Base-by-base conservation (phyloP, 2,797 vertebrate genomes). In the Eidolon dupreanum region DNA sequence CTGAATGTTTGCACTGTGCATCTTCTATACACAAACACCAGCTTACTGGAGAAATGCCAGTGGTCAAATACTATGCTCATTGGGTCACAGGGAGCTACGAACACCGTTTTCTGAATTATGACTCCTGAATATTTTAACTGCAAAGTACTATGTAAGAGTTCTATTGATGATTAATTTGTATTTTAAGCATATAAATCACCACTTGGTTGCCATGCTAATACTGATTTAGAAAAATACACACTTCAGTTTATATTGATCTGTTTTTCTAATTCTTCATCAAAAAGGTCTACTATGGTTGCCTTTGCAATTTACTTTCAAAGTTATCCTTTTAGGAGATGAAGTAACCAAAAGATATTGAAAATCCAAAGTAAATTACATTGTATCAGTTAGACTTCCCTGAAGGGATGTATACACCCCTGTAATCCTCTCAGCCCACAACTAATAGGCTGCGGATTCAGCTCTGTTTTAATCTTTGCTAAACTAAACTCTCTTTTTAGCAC, bases 371-470 rank as follows among this genome's bases (percentile, higher is more conserved):
- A 98, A 98, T 98, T 98, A 98, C 97, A 98, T 98, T 71, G 88
- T 96, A 97, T 88, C 97, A 97, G 96, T 98, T 96, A 97, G 95
- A 98, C 97, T 98, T 98, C 98, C 98, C 98, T 98, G 97, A 97
- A 98, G 98, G 98, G 98, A 98, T 96, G 96, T 98, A 97, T 98
- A 98, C 96, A 97, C 97, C 97, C 96, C 97, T 98, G 97, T 99
- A 99, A 99, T 99, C 98, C 95, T 96, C 99, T 99, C 98, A 99
- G 98, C 98, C 98, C 98, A 97, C 98, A 98, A 98, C 98, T 98
- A 98, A 98, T 97, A 98, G 98, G 97, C 98, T 97, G 97, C 97
- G 98, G 98, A 98, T 98, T 98, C 98, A 96, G 97, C 93, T 98
- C 98, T 98, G 98, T 98, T 98, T 98, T 98, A 99, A 99, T 99